Conservation (phyloP, 2,888 invertebrate species). For the Acleris laterana region DNA sequence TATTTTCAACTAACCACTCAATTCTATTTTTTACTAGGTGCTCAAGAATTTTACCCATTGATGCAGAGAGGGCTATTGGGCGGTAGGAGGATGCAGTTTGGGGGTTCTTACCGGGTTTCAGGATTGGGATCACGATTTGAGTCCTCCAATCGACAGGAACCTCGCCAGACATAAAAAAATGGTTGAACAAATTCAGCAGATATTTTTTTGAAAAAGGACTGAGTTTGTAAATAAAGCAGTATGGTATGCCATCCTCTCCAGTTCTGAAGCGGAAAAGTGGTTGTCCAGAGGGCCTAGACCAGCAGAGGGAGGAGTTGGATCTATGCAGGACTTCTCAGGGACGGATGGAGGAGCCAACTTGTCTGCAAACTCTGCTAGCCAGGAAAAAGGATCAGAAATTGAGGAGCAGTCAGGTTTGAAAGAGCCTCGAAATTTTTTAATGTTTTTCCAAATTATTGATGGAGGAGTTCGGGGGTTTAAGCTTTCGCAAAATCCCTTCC, state of each 20-base stretch:
- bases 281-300: not conserved
- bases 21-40: not conserved
- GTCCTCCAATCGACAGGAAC: no score
- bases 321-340: not conserved
- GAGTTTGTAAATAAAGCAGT: no score
- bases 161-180: no score
- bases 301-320: not conserved
- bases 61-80: not conserved
- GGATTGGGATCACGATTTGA: no score
- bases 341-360: no score
- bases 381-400: not conserved
- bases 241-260: no score
- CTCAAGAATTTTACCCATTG: not conserved
- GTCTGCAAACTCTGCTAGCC: no score
- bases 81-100: not conserved
- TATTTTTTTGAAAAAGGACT: not conserved
- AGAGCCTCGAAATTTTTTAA: not conserved
- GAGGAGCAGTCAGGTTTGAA: not conserved
- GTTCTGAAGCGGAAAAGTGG: not conserved
- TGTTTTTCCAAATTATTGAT: not conserved
- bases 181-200: not conserved
- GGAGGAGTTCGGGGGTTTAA: not conserved
- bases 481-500: constrained; percentile 1
- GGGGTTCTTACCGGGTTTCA: not conserved
- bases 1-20: not conserved